Conservation (phyloP, 2,113 vertebrate species). For the Rhadina sibilatrix region DNA sequence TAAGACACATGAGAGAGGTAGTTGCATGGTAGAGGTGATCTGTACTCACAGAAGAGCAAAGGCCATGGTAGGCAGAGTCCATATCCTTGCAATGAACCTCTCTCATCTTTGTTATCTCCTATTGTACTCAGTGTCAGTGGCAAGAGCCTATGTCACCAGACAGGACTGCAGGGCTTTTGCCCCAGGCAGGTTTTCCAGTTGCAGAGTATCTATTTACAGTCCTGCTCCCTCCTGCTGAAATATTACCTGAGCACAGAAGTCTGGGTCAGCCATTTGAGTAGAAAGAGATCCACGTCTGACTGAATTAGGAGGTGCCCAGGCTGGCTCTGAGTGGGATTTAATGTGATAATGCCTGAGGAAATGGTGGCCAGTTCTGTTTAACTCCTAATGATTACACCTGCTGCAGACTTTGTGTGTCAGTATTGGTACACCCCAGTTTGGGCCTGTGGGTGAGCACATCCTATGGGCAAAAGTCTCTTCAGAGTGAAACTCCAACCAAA, state of each 20-base stretch:
- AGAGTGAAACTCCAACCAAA: neutral
- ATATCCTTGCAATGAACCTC: neutral
- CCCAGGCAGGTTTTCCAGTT: neutral
- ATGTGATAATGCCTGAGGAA: constrained; percentile 10
- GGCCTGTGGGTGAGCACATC: neutral
- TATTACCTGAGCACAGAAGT: neutral
- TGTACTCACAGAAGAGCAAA: neutral
- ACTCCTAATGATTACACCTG: neutral
- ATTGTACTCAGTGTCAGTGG: neutral
- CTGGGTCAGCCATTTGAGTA: neutral
- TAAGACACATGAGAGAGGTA: neutral
- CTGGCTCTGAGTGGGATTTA: constrained; percentile 26
- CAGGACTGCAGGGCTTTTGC: neutral
- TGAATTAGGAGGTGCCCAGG: constrained; percentile 15
- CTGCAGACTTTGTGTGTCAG: neutral
- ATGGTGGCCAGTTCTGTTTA: neutral
- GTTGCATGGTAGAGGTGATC: neutral
- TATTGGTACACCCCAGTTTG: neutral
- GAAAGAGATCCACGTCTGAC: neutral
- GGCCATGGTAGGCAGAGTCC: neutral
- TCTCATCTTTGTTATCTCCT: neutral
- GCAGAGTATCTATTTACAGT: neutral
- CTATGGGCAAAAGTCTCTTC: neutral
- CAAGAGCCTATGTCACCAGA: neutral
- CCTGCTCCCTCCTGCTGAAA: neutral